Evolutionary conservation across 2,113 vertebrate genomes (phyloP).

Genomic region (Hylia prasina): DNA sequence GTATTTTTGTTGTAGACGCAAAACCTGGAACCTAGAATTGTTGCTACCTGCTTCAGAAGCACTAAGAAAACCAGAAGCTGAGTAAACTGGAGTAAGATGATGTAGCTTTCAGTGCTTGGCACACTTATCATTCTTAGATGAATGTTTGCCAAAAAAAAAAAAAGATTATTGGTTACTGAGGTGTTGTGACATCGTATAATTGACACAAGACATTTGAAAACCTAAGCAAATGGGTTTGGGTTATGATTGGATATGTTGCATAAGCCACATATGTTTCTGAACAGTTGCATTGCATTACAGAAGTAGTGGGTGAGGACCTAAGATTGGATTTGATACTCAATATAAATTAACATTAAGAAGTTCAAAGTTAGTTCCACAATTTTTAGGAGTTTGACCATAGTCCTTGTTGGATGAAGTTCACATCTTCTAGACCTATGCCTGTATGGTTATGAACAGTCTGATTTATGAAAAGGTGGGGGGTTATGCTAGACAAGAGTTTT

Average conservation of each 20-base stretch:
- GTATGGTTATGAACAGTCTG: neutral
- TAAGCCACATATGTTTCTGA: neutral
- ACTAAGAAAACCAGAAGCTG: neutral
- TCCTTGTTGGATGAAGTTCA: neutral
- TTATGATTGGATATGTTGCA: neutral
- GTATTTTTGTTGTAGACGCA: neutral
- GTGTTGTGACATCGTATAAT: neutral
- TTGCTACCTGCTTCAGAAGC: neutral
- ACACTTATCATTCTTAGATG: neutral
- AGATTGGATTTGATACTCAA: neutral
- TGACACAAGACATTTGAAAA: neutral
- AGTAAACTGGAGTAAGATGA: neutral
- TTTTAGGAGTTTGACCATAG: neutral
- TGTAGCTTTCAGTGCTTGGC: neutral
- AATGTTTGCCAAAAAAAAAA: neutral
- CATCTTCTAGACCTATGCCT: neutral
- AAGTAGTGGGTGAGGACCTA: neutral
- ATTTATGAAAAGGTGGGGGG: neutral
- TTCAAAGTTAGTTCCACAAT: neutral
- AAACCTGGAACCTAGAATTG: neutral
- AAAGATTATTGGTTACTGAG: neutral
- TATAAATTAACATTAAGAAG: neutral
- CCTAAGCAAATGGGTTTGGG: neutral
- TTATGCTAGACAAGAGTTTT: neutral
- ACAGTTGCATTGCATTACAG: neutral